phyloP scores from a whole-genome alignment of 2,113 vertebrate species.

The Prinia subflava region DNA sequence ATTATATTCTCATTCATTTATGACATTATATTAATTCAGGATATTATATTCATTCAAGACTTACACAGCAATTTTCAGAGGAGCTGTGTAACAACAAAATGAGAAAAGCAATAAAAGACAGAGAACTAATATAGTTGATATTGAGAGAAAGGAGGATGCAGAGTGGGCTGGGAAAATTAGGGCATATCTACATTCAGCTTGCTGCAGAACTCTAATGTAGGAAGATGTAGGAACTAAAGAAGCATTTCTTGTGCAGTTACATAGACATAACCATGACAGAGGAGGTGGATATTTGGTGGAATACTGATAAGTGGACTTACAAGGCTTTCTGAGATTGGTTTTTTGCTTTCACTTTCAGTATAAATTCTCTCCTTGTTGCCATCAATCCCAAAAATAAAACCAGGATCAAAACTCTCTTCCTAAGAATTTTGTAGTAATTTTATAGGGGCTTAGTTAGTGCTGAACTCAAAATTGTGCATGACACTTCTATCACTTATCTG shows the following conservation, averaged over 20 bases:
- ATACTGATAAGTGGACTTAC: background rate
- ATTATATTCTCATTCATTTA: slow-evolving; percentile 31
- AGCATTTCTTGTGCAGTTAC: background rate
- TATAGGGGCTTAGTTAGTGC: background rate
- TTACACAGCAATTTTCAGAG: slow-evolving; percentile 3
- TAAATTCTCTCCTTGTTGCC: background rate
- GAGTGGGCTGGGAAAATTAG: background rate
- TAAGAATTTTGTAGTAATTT: background rate
- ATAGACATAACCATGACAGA: background rate
- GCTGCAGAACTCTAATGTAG: background rate
- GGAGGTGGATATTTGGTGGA: background rate
- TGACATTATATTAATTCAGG: background rate
- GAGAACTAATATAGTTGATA: background rate
- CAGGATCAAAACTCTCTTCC: background rate
- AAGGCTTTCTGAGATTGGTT: background rate
- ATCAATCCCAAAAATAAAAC: background rate
- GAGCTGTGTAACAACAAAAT: background rate
- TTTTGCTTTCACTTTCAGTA: background rate
- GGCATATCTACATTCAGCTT: background rate
- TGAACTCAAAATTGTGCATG: background rate
- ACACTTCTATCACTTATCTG: background rate
- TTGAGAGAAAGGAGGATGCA: background rate
- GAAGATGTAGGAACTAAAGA: background rate
- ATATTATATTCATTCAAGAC: background rate
- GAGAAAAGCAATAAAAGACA: background rate